Percentiles rank a stretch among this genome's conserved stretches.
Conservation (phyloP, 2,113 vertebrate species). For the Triplophysa rosa region DNA sequence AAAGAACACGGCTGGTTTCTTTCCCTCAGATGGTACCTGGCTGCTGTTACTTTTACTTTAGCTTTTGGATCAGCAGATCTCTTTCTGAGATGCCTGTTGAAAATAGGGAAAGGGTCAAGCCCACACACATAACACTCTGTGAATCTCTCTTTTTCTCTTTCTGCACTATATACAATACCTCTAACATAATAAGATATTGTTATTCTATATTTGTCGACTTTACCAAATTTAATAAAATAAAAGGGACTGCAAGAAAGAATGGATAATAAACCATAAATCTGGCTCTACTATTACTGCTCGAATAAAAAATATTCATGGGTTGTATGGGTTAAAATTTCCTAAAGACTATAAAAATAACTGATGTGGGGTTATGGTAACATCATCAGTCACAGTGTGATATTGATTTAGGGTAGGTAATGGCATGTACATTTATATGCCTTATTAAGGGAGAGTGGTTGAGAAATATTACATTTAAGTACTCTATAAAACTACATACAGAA, state of each 20-base stretch:
- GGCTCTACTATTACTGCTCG: neutral
- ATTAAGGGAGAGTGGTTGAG: neutral
- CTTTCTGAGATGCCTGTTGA: slow-evolving; percentile 51
- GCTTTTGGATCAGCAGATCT: slow-evolving; percentile 49
- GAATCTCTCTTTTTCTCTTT: neutral
- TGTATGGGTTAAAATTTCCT: slow-evolving; percentile 10
- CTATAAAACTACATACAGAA: slow-evolving; percentile 23
- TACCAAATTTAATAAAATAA: neutral
- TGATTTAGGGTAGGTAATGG: slow-evolving; percentile 13
- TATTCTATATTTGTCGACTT: neutral
- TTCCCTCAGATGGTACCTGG: slow-evolving; percentile 57
- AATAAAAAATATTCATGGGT: neutral
- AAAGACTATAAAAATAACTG: slow-evolving; percentile 1
- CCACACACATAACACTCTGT: slow-evolving; percentile 12
- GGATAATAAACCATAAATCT: slow-evolving; percentile 15
- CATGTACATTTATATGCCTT: neutral
- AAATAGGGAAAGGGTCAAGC: slow-evolving; percentile 32
- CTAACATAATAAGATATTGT: neutral
- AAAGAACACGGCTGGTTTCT: slow-evolving; percentile 37
- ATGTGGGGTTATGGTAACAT: slow-evolving; percentile 38
- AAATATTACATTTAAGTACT: neutral
- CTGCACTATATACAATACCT: neutral
- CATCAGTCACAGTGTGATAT: neutral
- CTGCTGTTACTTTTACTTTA: slow-evolving; percentile 49
- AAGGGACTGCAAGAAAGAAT: neutral